A percentile compares a stretch with the other conserved stretches of the same genome.
Evolutionary conservation across 2,113 vertebrate species (phyloP).

Genomic region (Uropsilus gracilis): DNA sequence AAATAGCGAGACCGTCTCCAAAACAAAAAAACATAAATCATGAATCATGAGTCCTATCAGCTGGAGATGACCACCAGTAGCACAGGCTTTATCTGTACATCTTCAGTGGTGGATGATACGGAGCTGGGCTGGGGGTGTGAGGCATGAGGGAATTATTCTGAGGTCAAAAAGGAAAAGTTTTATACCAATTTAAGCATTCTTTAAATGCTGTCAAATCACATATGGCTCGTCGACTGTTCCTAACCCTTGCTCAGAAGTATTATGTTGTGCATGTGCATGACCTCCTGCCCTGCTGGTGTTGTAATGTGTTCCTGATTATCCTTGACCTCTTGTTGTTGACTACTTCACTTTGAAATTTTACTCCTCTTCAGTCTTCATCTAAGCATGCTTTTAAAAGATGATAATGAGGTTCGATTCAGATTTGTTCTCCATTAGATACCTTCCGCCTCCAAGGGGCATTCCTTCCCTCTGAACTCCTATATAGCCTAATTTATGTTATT

Average conservation of each 20-base stretch:
- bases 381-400: neutral
- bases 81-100: neutral
- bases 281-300: neutral
- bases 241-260: neutral
- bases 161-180: neutral
- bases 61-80: neutral
- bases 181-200: neutral
- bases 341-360: neutral
- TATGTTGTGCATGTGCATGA: too few species aligned
- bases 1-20: too few species aligned
- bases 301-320: neutral
- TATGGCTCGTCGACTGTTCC: neutral
- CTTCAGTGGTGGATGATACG: slow-evolving; percentile 20
- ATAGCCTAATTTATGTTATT: neutral
- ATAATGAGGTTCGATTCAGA: neutral
- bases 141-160: neutral
- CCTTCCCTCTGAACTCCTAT: neutral
- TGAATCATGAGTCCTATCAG: neutral
- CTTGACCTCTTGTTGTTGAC: neutral
- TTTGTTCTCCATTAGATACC: neutral
- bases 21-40: too few species aligned
- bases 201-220: neutral
- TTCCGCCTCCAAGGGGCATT: neutral
- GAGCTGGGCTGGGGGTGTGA: neutral
- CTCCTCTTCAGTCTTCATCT: neutral